Conservation (phyloP, 2,888 invertebrate species). For the Sialis fuliginosa region DNA sequence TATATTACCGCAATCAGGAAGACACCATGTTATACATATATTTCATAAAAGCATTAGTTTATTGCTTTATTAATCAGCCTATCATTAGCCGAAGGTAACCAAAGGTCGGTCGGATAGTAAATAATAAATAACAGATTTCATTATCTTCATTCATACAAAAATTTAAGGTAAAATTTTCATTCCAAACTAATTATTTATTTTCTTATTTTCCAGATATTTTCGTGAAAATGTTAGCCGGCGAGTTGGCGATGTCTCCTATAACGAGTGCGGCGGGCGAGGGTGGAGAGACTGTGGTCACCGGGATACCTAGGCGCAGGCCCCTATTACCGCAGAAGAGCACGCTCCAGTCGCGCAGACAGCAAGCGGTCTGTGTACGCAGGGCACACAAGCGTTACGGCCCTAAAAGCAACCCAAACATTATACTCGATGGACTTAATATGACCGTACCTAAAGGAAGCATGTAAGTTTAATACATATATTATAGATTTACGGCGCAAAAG, state of each 20-base stretch:
- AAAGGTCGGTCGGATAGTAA: too few species aligned
- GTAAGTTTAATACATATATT: slow-evolving; percentile 34
- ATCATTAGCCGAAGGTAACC: too few species aligned
- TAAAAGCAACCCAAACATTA: slow-evolving; percentile 58
- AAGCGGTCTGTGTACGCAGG: slow-evolving; percentile 68
- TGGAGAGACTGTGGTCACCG: slow-evolving; percentile 1
- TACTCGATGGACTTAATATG: slow-evolving; percentile 78
- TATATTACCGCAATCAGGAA: too few species aligned
- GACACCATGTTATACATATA: too few species aligned
- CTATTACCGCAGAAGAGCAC: slow-evolving; percentile 51
- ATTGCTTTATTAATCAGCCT: too few species aligned
- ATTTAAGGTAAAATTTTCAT: too few species aligned
- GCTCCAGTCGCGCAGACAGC: slow-evolving; percentile 49
- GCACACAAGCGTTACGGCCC: slow-evolving; percentile 75
- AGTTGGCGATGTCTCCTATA: slow-evolving; percentile 4
- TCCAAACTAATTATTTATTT: too few species aligned
- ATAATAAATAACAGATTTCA: too few species aligned
- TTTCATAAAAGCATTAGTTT: too few species aligned
- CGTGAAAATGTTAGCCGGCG: slow-evolving; percentile 1
- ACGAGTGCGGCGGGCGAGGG: not conserved
- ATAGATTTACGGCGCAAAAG: slow-evolving; percentile 1
- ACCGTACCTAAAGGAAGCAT: slow-evolving; percentile 80
- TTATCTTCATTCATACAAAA: too few species aligned
- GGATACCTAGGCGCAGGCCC: slow-evolving; percentile 24
- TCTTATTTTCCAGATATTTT: too few species aligned